Conservation (phyloP, 2,888 invertebrate genomes). For the Plusia festucae region DNA sequence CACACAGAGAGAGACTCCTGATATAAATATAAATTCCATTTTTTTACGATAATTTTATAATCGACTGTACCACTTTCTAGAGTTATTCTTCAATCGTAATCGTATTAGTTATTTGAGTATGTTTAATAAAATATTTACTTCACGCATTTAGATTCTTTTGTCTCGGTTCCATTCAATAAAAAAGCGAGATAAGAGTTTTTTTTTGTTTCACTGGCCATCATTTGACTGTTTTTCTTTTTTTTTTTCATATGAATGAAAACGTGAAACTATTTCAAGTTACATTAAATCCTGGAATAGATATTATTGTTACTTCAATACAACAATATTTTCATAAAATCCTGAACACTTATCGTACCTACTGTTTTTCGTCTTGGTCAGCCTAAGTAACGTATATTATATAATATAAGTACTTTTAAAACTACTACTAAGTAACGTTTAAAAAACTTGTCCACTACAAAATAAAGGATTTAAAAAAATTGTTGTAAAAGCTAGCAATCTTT, state of each 20-base stretch:
- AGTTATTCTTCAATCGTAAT: neutral
- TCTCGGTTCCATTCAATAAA: neutral
- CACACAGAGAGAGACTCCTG: too few relatives aligned
- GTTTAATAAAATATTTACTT: neutral
- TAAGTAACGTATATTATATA: neutral
- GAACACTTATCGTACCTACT: neutral
- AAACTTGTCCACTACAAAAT: too few relatives aligned
- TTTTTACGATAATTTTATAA: neutral
- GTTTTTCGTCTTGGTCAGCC: constrained; percentile 7
- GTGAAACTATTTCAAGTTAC: too few relatives aligned
- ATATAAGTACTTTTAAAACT: neutral
- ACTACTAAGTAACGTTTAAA: too few relatives aligned
- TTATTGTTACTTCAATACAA: neutral
- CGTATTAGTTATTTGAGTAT: neutral
- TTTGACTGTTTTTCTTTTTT: neutral
- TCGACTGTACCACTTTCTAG: neutral
- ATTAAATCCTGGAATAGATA: neutral
- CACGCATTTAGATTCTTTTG: neutral
- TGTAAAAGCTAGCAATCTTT: too few relatives aligned
- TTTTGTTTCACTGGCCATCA: neutral
- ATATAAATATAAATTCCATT: too few relatives aligned
- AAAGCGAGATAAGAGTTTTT: neutral
- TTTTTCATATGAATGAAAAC: neutral
- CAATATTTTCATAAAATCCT: constrained; percentile 20
- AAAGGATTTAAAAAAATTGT: too few relatives aligned